phyloP scores from a whole-genome alignment of 1,140 invertebrate species.

The Bombyx mori region DNA sequence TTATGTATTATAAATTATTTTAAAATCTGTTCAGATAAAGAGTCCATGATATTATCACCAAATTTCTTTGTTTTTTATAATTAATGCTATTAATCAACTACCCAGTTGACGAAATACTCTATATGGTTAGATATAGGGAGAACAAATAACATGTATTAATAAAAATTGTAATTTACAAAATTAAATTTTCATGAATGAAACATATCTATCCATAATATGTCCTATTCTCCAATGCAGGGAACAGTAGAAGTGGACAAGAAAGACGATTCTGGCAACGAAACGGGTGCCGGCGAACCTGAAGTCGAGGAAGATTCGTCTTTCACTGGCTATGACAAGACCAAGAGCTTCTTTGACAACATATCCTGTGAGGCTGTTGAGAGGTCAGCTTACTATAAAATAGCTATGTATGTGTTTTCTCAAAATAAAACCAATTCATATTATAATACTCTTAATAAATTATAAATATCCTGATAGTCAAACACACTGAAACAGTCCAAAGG shows the following conservation, averaged over 20 bases:
- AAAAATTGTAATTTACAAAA: background rate
- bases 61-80: background rate
- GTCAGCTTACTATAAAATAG: slow-evolving; percentile 21
- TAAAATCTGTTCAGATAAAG: no score
- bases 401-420: no score
- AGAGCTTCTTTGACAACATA: slow-evolving; percentile 70
- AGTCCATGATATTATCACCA: background rate
- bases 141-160: background rate
- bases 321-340: slow-evolving; percentile 92
- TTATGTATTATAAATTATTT: no score
- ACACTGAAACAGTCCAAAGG: no score
- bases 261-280: slow-evolving; percentile 88
- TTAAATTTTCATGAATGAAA: background rate
- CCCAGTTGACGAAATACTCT: no score
- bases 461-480: no score
- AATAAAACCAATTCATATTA: no score
- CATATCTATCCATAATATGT: background rate
- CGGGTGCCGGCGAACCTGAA: slow-evolving; percentile 83
- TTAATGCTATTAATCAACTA: background rate
- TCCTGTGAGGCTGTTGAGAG: slow-evolving; percentile 97
- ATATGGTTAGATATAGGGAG: no score
- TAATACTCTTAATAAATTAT: no score
- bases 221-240: slow-evolving; percentile 23
- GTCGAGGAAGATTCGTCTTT: slow-evolving; percentile 81
- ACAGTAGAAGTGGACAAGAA: slow-evolving; percentile 81